phyloP scores from a whole-genome alignment of 2,888 invertebrate species.

The Dysmachus trigonus region DNA sequence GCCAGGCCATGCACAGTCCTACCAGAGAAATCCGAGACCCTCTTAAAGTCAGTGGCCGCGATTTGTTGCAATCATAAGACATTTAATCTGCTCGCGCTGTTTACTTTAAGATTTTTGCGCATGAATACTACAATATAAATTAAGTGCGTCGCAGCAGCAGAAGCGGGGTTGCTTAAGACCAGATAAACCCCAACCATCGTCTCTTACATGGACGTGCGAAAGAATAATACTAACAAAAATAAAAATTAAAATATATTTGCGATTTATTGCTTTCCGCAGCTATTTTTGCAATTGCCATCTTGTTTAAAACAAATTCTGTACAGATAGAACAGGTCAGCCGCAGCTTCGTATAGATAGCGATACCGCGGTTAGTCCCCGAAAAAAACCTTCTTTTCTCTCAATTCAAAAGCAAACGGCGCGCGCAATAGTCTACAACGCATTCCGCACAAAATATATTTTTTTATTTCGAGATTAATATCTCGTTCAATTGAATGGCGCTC shows the following conservation, averaged over 20 bases:
- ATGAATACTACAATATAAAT: slow-evolving; percentile 36
- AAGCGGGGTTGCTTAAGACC: neutral
- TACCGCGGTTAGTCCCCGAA: neutral
- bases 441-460: neutral
- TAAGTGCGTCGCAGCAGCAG: neutral
- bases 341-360: neutral
- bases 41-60: slow-evolving; percentile 36
- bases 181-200: neutral
- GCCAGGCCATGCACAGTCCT: neutral
- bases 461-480: slow-evolving; percentile 12
- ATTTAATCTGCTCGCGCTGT: slow-evolving; percentile 34
- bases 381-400: neutral
- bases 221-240: neutral
- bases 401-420: neutral
- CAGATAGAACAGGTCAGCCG: neutral
- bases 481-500: slow-evolving; percentile 29
- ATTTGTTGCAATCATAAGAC: slow-evolving; percentile 35
- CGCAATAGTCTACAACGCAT: neutral
- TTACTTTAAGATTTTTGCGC: slow-evolving; percentile 37
- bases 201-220: neutral
- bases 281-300: neutral
- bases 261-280: neutral
- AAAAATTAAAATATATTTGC: neutral
- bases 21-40: slow-evolving; percentile 19
- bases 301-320: neutral